Base-by-base conservation (phyloP, 2,888 invertebrate species). In the Caenorhabditis wallacei region DNA sequence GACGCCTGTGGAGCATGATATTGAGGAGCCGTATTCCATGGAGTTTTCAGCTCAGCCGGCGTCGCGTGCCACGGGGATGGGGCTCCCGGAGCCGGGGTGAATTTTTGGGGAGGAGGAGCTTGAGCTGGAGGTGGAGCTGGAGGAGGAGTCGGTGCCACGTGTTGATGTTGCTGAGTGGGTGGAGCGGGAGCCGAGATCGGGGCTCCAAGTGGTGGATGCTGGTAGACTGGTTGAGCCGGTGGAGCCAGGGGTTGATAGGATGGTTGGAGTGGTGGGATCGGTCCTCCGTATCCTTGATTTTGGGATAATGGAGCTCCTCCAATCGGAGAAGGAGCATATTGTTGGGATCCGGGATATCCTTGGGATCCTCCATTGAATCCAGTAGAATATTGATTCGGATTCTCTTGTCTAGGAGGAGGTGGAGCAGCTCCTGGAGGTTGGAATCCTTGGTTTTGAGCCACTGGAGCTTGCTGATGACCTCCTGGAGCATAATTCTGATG, bases 31-130 rank as follows among this genome's bases (percentile, higher is more conserved):
- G 66, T 59, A 30, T 51, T 30, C 80, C 66, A 71, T 0, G 80
- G 80, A 0, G 59, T 66, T 37, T 78, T 78, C 43, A 78, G 30
- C 69, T 69, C 78, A 8, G 51, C 46, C 1, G 75, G 70, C 0
- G 75, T 63, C 8, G 64, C 79, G 48, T 79, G 79, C 83, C 75
- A 75, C 46, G 76, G 82, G 16, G 78, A 76, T 26, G 82, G 78
- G 10, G 76, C 82, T 24, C 54, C 76, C 1, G 76, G 53, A 43
- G 54, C 54, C 16, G 76, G 76, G 5, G 57, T 57, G 30, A 24
- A 54, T 43, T 20, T 26, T 40, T 53, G 24, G 20, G 46, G n/a
- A 22, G 43, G 35, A 10, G 26, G 37, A 16, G 24, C n/a, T n/a
- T n/a, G 13, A 37, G 70, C 61, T 24, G 53, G 57, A 37, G 43